These are phyloP conservation scores for Lagocephalus sceleratus DNA, from an alignment of 2,797 vertebrate species.

Conservation along the genomic window DNA sequence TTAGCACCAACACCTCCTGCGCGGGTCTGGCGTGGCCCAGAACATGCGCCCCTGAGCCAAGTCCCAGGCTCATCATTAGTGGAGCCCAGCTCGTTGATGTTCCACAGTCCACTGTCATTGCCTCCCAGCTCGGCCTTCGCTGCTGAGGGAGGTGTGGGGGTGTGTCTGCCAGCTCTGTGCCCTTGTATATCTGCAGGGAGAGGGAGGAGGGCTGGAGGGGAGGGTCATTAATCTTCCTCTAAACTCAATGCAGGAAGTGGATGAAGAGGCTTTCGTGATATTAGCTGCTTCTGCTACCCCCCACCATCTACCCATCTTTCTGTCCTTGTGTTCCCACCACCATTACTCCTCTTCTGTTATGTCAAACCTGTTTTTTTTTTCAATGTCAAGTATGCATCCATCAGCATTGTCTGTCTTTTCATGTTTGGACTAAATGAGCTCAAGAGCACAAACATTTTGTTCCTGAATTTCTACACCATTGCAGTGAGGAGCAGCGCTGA, in stretches of 20 bases:
- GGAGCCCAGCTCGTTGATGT: constrained; percentile 43
- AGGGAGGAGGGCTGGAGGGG: background rate
- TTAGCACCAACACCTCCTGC: constrained; percentile 18
- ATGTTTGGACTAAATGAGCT: background rate
- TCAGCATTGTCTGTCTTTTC: constrained; percentile 9
- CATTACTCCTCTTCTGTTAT: constrained; percentile 29
- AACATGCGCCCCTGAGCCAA: constrained; percentile 18
- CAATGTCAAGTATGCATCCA: constrained; percentile 23
- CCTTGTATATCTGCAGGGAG: constrained; percentile 10
- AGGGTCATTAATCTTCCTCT: constrained; percentile 58
- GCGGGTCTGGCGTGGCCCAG: constrained; percentile 6
- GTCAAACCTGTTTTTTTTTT: constrained; percentile 30
- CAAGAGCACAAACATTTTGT: background rate
- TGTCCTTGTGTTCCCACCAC: constrained; percentile 20
- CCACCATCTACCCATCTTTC: constrained; percentile 32
- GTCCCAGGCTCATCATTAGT: constrained; percentile 53
- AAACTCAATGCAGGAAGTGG: constrained; percentile 47
- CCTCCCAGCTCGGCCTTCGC: constrained; percentile 8
- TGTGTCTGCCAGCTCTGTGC: constrained; percentile 22
- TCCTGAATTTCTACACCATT: no score
- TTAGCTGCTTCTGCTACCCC: constrained; percentile 25
- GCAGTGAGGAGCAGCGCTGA: no score
- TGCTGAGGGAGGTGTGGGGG: constrained; percentile 4
- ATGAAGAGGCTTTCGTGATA: constrained; percentile 26
- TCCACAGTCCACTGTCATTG: constrained; percentile 52